Conservation (phyloP, 92 coral and sea anemone species). For the Epizoanthus fatuus region DNA sequence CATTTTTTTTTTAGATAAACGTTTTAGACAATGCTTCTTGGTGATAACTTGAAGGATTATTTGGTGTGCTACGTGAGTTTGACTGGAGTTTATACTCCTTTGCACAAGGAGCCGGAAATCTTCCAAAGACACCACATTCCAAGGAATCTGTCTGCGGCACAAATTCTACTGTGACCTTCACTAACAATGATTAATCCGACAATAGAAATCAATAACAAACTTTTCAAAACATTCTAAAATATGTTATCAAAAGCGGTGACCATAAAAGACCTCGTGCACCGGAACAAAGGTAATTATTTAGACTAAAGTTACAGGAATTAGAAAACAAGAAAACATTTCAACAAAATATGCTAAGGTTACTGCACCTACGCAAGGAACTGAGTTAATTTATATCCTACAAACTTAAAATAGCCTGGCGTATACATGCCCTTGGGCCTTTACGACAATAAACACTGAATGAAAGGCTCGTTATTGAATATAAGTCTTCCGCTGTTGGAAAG, state of each 20-base stretch:
- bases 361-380: not conserved
- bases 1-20: too few species aligned
- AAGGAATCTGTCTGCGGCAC: not conserved
- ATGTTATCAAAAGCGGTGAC: not conserved
- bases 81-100: not conserved
- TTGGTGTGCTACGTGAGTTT: not conserved
- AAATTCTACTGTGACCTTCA: not conserved
- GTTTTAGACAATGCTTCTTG: not conserved
- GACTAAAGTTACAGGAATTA: not conserved
- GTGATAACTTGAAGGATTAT: not conserved
- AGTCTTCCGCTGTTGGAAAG: too few species aligned
- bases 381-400: not conserved
- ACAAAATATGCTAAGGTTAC: not conserved
- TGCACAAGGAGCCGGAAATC: conserved; percentile 1
- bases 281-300: not conserved
- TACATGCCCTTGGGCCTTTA: too few species aligned
- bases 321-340: not conserved
- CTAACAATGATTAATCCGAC: not conserved
- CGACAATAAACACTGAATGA: too few species aligned
- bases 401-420: not conserved
- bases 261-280: not conserved
- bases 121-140: not conserved
- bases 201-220: not conserved
- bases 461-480: too few species aligned
- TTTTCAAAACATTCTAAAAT: not conserved